A percentile compares a stretch with the other conserved stretches of the same genome.
Conservation (phyloP, 64 coral and sea anemone species). For the Hydrozoanthus tunicans region DNA sequence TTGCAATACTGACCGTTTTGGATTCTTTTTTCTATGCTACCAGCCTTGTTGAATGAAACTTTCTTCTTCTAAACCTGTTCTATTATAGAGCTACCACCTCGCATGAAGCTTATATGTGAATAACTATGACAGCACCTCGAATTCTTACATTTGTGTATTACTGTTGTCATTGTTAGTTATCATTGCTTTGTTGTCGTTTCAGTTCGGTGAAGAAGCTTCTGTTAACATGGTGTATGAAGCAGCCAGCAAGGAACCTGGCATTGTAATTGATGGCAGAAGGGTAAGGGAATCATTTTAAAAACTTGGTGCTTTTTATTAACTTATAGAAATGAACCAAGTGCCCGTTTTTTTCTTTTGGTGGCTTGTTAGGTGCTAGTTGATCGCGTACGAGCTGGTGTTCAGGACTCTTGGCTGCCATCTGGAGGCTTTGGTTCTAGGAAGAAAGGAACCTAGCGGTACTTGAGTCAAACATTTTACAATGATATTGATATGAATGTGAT, state of each 20-base stretch:
- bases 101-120: not conserved
- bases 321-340: not conserved
- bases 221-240: slow-evolving; percentile 11
- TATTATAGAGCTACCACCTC: no score
- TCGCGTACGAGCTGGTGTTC: slow-evolving; percentile 57
- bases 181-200: not conserved
- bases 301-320: not conserved
- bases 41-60: no score
- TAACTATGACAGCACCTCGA: not conserved
- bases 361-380: slow-evolving; percentile 57
- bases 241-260: slow-evolving; percentile 33
- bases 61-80: no score
- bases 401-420: slow-evolving; percentile 53
- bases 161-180: not conserved
- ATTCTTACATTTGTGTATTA: no score
- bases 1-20: no score
- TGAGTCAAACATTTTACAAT: no score
- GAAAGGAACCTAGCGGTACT: slow-evolving; percentile 52
- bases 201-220: slow-evolving; percentile 24
- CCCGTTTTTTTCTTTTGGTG: not conserved
- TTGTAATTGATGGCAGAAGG: slow-evolving; percentile 60
- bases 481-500: no score
- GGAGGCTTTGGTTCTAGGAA: slow-evolving; percentile 59
- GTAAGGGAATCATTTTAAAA: slow-evolving; percentile 12
- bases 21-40: no score